Evolutionary conservation across 2,113 vertebrate species (phyloP).

Genomic region (Psephotus haematonotus): DNA sequence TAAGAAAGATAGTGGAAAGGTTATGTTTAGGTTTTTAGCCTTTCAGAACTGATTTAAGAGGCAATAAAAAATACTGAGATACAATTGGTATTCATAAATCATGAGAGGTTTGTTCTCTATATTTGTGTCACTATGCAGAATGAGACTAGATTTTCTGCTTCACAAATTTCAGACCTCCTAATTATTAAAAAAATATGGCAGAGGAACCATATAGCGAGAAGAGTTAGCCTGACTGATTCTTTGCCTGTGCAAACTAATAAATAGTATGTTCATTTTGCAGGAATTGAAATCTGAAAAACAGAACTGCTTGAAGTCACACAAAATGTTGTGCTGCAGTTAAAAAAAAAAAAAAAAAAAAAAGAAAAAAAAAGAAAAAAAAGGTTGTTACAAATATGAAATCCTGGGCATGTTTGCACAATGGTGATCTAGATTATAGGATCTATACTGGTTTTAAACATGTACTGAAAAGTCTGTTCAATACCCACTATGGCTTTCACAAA

Average conservation of each 20-base stretch:
- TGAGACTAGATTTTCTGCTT: conserved; percentile 37
- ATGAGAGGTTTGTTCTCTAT: not conserved
- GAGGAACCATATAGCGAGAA: not conserved
- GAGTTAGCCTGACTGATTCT: conserved; percentile 14
- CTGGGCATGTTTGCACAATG: not conserved
- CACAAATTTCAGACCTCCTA: not conserved
- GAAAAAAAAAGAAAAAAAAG: too few species aligned
- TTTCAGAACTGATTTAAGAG: not conserved
- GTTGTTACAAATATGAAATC: not conserved
- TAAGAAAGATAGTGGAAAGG: not conserved
- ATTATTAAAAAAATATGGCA: conserved; percentile 51
- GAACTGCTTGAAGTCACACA: not conserved
- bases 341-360: not conserved
- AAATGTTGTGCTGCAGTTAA: not conserved
- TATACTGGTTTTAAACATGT: not conserved
- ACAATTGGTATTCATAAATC: conserved; percentile 53
- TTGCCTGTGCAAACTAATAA: conserved; percentile 15
- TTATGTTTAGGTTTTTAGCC: not conserved
- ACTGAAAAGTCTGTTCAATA: not conserved
- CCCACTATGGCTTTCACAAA: not conserved
- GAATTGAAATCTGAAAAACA: conserved; percentile 6
- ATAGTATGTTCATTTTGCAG: not conserved
- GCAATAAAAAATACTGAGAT: not conserved
- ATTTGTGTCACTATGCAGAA: conserved; percentile 26
- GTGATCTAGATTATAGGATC: not conserved